phyloP scores from a whole-genome alignment of 2,888 invertebrate species.

The Aelia acuminata region DNA sequence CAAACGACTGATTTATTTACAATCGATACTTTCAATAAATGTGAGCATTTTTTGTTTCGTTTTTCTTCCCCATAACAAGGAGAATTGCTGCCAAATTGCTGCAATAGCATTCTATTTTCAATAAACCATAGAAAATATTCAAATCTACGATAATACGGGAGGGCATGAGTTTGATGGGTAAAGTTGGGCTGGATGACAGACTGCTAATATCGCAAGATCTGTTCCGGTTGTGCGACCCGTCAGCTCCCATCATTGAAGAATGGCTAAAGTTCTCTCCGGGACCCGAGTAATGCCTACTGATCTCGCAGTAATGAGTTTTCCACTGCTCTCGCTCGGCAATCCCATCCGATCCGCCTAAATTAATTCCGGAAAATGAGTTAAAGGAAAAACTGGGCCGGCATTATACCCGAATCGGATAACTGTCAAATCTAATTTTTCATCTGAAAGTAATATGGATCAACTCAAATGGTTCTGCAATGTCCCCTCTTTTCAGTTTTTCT shows the following conservation, averaged over 20 bases:
- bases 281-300: not conserved
- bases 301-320: slow-evolving; percentile 4
- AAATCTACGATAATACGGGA: not conserved
- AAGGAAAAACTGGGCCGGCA: not conserved
- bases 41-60: too few species aligned
- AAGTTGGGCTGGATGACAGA: not conserved
- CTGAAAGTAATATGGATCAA: not conserved
- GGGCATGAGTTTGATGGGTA: not conserved
- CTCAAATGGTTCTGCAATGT: not conserved
- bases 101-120: too few species aligned
- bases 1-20: too few species aligned
- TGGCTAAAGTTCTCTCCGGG: not conserved
- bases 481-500: too few species aligned
- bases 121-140: not conserved
- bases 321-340: not conserved
- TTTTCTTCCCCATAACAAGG: too few species aligned
- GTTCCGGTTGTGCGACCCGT: not conserved
- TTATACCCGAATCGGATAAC: not conserved
- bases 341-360: not conserved
- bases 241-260: slow-evolving; percentile 15
- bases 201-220: not conserved
- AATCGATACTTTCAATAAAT: too few species aligned
- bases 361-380: not conserved
- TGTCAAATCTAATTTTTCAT: not conserved
- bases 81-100: too few species aligned